Evolutionary conservation across 2,113 vertebrate species (phyloP).

Genomic region (Phalacrocorax carbo): DNA sequence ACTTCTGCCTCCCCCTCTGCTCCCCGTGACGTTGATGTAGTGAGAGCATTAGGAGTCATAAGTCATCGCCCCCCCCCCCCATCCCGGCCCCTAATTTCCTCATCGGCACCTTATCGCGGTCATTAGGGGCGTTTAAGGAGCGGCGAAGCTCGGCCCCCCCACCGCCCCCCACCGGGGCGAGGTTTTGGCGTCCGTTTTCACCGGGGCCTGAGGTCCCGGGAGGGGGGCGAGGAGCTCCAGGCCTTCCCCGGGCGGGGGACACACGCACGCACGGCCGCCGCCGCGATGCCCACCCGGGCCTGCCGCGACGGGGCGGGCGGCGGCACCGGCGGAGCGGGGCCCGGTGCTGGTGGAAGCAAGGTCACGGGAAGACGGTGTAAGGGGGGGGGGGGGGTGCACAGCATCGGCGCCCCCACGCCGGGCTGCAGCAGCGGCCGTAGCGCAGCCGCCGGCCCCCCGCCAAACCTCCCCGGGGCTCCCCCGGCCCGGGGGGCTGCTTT

Average conservation of each 20-base stretch:
- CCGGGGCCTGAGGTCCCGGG: not conserved
- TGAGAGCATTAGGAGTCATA: conserved; percentile 79
- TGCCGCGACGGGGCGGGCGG: not conserved
- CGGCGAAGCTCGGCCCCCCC: not conserved
- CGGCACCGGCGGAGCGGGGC: not conserved
- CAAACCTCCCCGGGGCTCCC: too few relatives aligned
- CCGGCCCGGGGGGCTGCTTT: not conserved
- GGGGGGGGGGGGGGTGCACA: not conserved
- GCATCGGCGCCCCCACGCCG: not conserved
- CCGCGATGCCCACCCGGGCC: not conserved
- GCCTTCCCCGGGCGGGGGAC: not conserved
- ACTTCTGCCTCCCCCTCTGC: not conserved
- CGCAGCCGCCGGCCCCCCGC: not conserved
- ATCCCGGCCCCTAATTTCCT: conserved; percentile 70
- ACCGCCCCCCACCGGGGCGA: not conserved
- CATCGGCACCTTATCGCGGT: conserved; percentile 74
- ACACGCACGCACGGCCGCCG: too few relatives aligned
- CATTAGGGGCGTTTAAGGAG: conserved; percentile 70
- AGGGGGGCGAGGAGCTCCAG: not conserved
- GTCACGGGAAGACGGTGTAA: not conserved
- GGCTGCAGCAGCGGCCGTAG: not conserved
- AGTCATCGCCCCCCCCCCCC: conserved; percentile 73
- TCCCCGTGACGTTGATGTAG: conserved; percentile 79
- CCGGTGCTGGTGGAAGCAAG: not conserved
- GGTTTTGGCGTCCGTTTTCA: conserved; percentile 55